Evolutionary conservation across 2,797 vertebrate genomes (phyloP).

Genomic region (Hydrophis major): DNA sequence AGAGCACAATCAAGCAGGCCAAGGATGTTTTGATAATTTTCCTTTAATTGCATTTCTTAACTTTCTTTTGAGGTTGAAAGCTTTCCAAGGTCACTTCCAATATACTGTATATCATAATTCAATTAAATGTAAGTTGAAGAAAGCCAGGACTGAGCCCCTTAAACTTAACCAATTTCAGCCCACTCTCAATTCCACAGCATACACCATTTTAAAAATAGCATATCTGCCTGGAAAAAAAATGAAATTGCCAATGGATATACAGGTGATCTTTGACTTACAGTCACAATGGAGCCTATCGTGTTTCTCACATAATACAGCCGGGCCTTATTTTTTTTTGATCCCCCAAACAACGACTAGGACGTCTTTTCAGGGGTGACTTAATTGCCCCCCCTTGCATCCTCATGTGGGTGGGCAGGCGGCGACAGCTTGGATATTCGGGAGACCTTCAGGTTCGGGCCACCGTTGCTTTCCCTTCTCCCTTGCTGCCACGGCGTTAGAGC

Average conservation of each 20-base stretch:
- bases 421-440: too few relatives aligned
- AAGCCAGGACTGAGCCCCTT: neutral
- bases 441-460: too few relatives aligned
- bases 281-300: neutral
- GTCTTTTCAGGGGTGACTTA: too few relatives aligned
- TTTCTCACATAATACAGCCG: too few relatives aligned
- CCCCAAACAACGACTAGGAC: too few relatives aligned
- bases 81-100: neutral
- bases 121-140: neutral
- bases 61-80: neutral
- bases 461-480: too few relatives aligned
- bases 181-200: neutral
- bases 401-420: too few relatives aligned
- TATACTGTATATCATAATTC: neutral
- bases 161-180: neutral
- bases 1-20: neutral
- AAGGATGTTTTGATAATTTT: neutral
- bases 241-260: neutral
- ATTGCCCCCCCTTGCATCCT: too few relatives aligned
- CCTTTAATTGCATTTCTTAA: neutral
- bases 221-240: neutral
- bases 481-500: too few relatives aligned
- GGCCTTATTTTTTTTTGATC: too few relatives aligned
- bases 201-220: neutral
- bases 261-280: neutral